phyloP scores from a whole-genome alignment of 2,113 vertebrate genomes.

The Esox niger region DNA sequence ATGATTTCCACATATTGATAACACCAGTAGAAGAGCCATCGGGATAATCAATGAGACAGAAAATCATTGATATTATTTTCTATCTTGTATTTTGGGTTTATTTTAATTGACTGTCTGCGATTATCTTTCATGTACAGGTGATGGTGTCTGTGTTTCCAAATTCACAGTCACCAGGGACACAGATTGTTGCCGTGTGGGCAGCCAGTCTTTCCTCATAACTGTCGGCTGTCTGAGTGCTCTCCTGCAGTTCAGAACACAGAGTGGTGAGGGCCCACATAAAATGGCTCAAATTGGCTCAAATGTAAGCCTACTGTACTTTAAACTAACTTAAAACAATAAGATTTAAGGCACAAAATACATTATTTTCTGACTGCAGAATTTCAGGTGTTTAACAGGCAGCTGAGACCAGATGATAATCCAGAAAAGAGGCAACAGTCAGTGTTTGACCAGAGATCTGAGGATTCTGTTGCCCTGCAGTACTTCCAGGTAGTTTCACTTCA shows the following conservation, averaged over 20 bases:
- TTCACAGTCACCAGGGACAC: constrained; percentile 67
- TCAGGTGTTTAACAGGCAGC: constrained; percentile 23
- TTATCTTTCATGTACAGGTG: constrained; percentile 53
- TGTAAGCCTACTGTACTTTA: neutral
- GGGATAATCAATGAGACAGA: too few species aligned
- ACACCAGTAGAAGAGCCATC: too few species aligned
- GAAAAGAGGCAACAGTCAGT: constrained; percentile 1
- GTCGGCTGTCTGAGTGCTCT: constrained; percentile 66
- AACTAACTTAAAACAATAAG: too few species aligned
- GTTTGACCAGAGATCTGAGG: constrained; percentile 59
- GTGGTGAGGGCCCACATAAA: constrained; percentile 63
- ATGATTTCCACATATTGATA: too few species aligned
- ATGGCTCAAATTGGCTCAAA: too few species aligned
- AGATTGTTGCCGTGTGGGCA: constrained; percentile 73
- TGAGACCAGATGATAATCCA: constrained; percentile 32
- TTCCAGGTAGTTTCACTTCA: too few species aligned
- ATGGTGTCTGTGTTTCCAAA: constrained; percentile 71
- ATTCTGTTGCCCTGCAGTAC: constrained; percentile 17
- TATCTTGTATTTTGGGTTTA: too few species aligned
- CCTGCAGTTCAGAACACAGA: constrained; percentile 68
- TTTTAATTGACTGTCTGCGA: neutral
- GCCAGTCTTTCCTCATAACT: constrained; percentile 74
- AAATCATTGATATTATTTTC: too few species aligned
- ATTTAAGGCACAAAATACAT: neutral
- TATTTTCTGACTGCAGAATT: neutral